These are phyloP conservation scores for Rotaria macrura DNA, from an alignment of 2,888 invertebrate genomes.

Conservation along the genomic window DNA sequence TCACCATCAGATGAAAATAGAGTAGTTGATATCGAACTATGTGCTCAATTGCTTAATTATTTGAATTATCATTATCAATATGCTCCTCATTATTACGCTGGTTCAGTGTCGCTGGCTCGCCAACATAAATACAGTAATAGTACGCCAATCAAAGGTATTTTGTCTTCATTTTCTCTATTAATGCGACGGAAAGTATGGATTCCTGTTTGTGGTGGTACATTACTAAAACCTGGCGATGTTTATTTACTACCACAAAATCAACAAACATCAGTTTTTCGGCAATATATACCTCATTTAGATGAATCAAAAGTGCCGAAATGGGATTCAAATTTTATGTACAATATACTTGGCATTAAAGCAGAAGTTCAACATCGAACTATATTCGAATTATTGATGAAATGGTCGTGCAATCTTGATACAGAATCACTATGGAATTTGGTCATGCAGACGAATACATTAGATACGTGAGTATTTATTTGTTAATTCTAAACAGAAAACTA, in stretches of 20 bases:
- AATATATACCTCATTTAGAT: background rate
- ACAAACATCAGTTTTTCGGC: background rate
- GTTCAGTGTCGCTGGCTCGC: background rate
- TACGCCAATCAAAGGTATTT: background rate
- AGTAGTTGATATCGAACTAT: background rate
- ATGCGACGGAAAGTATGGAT: background rate
- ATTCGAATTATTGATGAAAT: background rate
- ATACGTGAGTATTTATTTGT: background rate
- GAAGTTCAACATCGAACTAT: background rate
- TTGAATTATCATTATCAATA: background rate
- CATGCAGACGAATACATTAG: background rate
- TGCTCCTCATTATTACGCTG: background rate
- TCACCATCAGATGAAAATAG: background rate
- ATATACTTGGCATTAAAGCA: background rate
- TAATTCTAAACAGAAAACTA: too few relatives aligned
- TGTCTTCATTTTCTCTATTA: background rate
- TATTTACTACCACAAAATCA: background rate
- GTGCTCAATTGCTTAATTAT: background rate
- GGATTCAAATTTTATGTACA: background rate
- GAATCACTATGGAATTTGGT: background rate
- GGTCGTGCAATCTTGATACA: background rate
- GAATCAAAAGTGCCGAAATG: background rate
- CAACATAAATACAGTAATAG: background rate
- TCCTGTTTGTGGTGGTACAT: background rate
- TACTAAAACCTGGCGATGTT: background rate